These are phyloP conservation scores for Hipparchia sbordonii DNA, from an alignment of 2,888 invertebrate genomes.

Conservation along the genomic window DNA sequence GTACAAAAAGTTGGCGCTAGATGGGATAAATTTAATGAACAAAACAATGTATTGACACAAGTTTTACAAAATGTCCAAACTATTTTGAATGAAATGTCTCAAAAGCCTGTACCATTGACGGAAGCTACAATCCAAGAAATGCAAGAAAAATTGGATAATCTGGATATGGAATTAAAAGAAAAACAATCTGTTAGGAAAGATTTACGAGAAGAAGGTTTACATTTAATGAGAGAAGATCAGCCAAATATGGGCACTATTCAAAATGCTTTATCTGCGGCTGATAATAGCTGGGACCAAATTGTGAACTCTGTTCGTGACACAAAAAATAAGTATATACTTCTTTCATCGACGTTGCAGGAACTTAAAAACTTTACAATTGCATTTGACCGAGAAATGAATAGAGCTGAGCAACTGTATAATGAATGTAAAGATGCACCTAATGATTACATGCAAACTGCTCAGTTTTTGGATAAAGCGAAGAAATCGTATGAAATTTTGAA, in stretches of 20 bases:
- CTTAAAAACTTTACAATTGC: conserved; percentile 88
- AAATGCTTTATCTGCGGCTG: conserved; percentile 89
- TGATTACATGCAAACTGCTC: conserved; percentile 88
- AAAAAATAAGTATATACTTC: conserved; percentile 87
- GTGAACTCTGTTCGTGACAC: conserved; percentile 89
- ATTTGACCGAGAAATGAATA: conserved; percentile 86
- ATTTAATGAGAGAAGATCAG: conserved; percentile 91
- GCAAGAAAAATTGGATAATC: conserved; percentile 77
- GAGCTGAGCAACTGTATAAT: conserved; percentile 86
- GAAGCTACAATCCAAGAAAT: conserved; percentile 76
- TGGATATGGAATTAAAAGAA: conserved; percentile 82
- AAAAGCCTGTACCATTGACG: conserved; percentile 71
- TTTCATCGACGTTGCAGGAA: conserved; percentile 89
- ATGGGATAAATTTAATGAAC: conserved; percentile 89
- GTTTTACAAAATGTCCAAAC: conserved; percentile 84
- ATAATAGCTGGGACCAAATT: conserved; percentile 91
- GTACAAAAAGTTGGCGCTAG: conserved; percentile 88
- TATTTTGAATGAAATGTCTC: conserved; percentile 82
- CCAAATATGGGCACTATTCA: conserved; percentile 91
- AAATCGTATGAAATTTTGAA: conserved; percentile 89
- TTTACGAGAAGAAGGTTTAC: conserved; percentile 90
- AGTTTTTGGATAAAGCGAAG: conserved; percentile 88
- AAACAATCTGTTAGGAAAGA: conserved; percentile 86
- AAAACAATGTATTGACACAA: conserved; percentile 87
- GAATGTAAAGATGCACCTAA: conserved; percentile 86